These are phyloP conservation scores for Pollicipes pollicipes DNA, from an alignment of 1,140 invertebrate species.

Conservation along the genomic window DNA sequence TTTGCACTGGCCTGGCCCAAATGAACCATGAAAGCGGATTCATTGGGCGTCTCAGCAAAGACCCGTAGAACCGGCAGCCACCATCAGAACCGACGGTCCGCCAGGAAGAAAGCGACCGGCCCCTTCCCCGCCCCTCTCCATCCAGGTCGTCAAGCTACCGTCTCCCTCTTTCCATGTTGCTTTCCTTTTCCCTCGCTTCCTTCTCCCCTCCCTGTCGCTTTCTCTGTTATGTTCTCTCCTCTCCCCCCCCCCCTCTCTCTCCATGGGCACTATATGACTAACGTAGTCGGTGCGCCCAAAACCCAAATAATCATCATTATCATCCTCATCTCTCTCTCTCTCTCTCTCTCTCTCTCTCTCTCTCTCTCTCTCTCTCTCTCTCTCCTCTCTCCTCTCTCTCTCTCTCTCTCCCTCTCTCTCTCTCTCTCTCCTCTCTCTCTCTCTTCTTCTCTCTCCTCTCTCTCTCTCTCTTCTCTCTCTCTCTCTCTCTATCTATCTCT, in stretches of 20 bases:
- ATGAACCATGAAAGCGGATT: conserved; percentile 6
- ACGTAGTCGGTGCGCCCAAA: no score
- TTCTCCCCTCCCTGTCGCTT: neutral
- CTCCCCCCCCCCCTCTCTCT: neutral
- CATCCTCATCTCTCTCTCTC: no score
- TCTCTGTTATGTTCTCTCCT: no score
- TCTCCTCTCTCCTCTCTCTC: no score
- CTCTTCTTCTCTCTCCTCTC: neutral
- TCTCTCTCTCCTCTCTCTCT: no score
- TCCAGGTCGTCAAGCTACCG: no score
- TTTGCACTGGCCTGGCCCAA: conserved; percentile 3
- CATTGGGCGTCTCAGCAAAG: neutral
- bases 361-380: conserved; percentile 8
- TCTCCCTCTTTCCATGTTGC: conserved; percentile 8
- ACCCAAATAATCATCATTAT: no score
- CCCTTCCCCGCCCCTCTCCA: no score
- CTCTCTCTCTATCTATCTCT: conserved; percentile 7
- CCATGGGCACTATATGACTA: no score
- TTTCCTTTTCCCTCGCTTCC: neutral
- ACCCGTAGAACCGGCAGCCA: neutral
- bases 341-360: neutral
- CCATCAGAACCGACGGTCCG: no score
- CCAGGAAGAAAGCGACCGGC: no score
- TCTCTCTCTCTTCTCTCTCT: conserved; percentile 7
- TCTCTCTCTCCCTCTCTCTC: no score